Conservation (phyloP, 2,888 invertebrate species). For the Acrobasis repandana region DNA sequence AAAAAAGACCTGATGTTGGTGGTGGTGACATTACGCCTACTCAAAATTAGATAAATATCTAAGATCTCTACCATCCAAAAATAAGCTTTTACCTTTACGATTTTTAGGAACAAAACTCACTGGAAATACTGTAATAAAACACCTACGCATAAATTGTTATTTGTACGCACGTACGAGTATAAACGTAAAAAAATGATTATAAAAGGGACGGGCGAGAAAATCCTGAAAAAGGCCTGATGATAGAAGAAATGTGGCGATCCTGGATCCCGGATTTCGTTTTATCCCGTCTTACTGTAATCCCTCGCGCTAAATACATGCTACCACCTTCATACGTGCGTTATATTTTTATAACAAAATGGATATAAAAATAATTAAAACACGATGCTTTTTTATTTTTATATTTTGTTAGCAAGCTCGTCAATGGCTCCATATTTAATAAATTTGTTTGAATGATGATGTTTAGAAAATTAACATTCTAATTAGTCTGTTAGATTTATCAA, state of each 20-base stretch:
- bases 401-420: too few species aligned
- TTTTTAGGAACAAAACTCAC: too few species aligned
- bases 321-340: constrained; percentile 28
- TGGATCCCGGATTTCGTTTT: constrained; percentile 56
- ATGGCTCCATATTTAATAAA: too few species aligned
- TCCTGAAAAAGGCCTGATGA: constrained; percentile 66
- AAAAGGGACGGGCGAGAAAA: constrained; percentile 53
- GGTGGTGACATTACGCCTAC: too few species aligned
- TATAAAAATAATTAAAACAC: constrained; percentile 5
- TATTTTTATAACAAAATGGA: constrained; percentile 19
- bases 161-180: constrained; percentile 31
- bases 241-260: constrained; percentile 58
- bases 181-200: constrained; percentile 37
- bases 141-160: constrained; percentile 12
- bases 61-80: too few species aligned
- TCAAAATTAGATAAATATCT: too few species aligned
- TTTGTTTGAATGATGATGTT: background rate
- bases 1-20: too few species aligned
- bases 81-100: too few species aligned
- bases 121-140: background rate
- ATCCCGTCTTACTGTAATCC: constrained; percentile 66
- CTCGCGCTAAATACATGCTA: constrained; percentile 44
- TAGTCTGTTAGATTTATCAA: too few species aligned
- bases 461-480: background rate
- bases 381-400: background rate